Conservation (phyloP, 2,113 vertebrate species). For the Gopherus evgoodei region DNA sequence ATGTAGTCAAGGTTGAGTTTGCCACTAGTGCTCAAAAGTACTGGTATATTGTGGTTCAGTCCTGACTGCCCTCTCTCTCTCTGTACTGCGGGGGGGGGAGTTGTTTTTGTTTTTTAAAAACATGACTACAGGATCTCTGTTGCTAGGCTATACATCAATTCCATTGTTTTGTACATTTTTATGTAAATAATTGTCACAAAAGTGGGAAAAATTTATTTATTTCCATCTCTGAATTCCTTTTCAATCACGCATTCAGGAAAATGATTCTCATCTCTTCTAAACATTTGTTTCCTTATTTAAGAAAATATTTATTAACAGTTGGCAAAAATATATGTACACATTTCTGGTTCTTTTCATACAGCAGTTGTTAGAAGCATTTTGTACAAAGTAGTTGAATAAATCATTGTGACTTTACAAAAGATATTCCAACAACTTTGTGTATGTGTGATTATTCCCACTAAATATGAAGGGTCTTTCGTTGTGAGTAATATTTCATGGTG, state of each 20-base stretch:
- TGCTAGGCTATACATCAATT: slow-evolving; percentile 66
- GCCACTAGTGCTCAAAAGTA: not conserved
- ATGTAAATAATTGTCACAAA: slow-evolving; percentile 84
- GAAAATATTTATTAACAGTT: slow-evolving; percentile 85
- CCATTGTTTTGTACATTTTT: slow-evolving; percentile 78
- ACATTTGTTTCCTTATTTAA: slow-evolving; percentile 84
- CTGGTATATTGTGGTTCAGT: slow-evolving; percentile 41
- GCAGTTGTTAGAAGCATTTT: slow-evolving; percentile 78
- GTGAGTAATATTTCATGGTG: not conserved
- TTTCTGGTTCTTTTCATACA: slow-evolving; percentile 67
- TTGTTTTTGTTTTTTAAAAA: not conserved
- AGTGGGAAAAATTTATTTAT: slow-evolving; percentile 81
- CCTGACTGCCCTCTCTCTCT: slow-evolving; percentile 36
- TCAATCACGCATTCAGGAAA: slow-evolving; percentile 48
- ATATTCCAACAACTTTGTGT: slow-evolving; percentile 23
- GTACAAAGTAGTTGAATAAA: slow-evolving; percentile 78
- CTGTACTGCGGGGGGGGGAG: slow-evolving; percentile 14
- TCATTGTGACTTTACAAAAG: slow-evolving; percentile 76
- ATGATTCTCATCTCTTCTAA: slow-evolving; percentile 58
- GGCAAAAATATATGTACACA: slow-evolving; percentile 64
- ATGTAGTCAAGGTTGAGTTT: slow-evolving; percentile 54
- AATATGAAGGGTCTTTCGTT: not conserved
- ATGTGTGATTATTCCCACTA: slow-evolving; percentile 60
- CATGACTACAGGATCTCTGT: slow-evolving; percentile 48
- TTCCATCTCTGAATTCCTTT: slow-evolving; percentile 75